phyloP scores from a whole-genome alignment of 2,888 invertebrate species.

The Rhingia campestris region DNA sequence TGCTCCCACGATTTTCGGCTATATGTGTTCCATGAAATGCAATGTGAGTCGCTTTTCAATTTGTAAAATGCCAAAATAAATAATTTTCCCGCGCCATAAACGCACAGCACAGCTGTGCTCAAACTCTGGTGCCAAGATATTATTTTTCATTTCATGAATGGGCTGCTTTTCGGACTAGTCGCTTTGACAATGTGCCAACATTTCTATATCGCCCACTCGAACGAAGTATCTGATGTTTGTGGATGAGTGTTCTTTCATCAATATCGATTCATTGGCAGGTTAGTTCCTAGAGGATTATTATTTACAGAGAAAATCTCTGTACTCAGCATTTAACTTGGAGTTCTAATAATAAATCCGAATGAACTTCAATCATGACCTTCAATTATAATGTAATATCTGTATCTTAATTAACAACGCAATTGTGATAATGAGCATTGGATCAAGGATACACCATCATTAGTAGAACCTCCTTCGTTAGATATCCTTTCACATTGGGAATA shows the following conservation, averaged over 20 bases:
- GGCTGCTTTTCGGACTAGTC: constrained; percentile 17
- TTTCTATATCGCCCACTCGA: constrained; percentile 4
- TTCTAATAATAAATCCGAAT: constrained; percentile 3
- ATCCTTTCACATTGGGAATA: no score
- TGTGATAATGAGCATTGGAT: no score
- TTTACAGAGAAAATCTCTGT: neutral
- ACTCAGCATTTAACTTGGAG: neutral
- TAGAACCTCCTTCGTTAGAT: no score
- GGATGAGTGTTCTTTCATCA: constrained; percentile 15
- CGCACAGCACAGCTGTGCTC: constrained; percentile 5
- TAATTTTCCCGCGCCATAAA: constrained; percentile 25
- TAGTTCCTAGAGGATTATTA: neutral
- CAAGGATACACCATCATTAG: no score
- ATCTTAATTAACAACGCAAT: no score
- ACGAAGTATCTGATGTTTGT: neutral
- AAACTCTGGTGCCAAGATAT: constrained; percentile 2
- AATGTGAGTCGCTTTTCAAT: neutral
- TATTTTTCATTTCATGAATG: constrained; percentile 7
- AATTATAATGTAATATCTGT: no score
- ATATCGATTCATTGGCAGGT: neutral
- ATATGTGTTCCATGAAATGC: constrained; percentile 18
- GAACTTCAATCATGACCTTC: neutral
- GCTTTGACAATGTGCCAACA: constrained; percentile 44
- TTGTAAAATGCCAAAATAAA: constrained; percentile 49
- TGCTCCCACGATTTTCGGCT: constrained; percentile 9